Conservation (phyloP, 1,140 invertebrate species). For the Tachypleus tridentatus region DNA sequence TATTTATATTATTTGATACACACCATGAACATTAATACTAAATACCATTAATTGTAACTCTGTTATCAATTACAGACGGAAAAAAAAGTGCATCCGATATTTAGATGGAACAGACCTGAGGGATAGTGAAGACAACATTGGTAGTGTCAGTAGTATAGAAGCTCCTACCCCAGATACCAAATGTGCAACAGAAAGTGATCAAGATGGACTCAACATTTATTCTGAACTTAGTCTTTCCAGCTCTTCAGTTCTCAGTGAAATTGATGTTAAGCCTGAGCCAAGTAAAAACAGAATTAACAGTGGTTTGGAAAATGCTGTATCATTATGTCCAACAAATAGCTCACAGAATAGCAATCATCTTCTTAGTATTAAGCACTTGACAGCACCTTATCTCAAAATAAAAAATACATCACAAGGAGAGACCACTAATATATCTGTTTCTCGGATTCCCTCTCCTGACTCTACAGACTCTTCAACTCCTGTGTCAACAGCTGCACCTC, state of each 20-base stretch:
- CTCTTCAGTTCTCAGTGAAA: background rate
- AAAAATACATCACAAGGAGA: constrained; percentile 1
- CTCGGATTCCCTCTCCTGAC: constrained; percentile 14
- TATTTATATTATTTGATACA: no score
- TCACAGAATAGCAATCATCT: constrained; percentile 8
- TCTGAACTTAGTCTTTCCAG: constrained; percentile 14
- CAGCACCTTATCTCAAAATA: constrained; percentile 3
- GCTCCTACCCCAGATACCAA: constrained; percentile 42
- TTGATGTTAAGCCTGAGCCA: background rate
- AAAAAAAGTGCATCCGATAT: constrained; percentile 96
- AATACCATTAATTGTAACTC: no score
- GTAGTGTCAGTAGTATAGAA: constrained; percentile 54
- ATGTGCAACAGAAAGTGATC: constrained; percentile 35
- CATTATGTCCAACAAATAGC: background rate
- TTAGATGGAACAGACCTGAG: constrained; percentile 61
- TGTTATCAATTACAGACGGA: constrained; percentile 58
- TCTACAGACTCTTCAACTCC: constrained; percentile 17
- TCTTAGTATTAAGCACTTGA: constrained; percentile 16
- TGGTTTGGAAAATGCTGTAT: background rate
- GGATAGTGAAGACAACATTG: constrained; percentile 35
- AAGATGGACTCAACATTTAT: constrained; percentile 15
- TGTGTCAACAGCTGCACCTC: constrained; percentile 2
- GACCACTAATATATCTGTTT: background rate
- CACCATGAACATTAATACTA: no score
- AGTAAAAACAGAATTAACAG: background rate